A percentile compares a stretch with the other conserved stretches of the same genome.
phyloP scores from a whole-genome alignment of 2,888 invertebrate genomes.

The Machimus rusticus region DNA sequence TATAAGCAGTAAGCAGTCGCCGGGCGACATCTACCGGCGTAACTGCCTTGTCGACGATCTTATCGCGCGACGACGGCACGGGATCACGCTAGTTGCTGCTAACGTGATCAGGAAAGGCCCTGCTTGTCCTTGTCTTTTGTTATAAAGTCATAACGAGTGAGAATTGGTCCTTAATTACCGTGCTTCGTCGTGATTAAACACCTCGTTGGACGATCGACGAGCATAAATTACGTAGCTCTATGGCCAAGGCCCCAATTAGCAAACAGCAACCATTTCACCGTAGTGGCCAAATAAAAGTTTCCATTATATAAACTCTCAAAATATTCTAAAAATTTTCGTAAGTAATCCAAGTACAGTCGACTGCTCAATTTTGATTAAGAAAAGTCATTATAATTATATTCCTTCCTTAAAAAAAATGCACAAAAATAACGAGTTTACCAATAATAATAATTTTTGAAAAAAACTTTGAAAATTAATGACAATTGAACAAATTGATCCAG shows the following conservation, averaged over 20 bases:
- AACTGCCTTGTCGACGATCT: slow-evolving; percentile 8
- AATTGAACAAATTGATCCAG: no score
- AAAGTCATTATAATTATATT: no score
- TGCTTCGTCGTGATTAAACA: slow-evolving; percentile 22
- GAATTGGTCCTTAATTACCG: slow-evolving; percentile 32
- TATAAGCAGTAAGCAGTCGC: background rate
- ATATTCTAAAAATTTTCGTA: background rate
- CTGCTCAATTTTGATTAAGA: no score
- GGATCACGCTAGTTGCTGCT: background rate
- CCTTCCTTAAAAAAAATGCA: no score
- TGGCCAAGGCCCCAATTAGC: background rate
- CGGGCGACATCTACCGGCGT: slow-evolving; percentile 13
- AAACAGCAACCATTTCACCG: background rate
- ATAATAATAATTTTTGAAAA: no score
- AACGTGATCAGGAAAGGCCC: background rate
- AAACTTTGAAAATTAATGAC: no score
- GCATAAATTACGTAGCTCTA: slow-evolving; percentile 22
- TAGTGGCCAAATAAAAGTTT: background rate
- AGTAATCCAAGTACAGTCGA: no score
- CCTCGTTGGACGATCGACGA: background rate
- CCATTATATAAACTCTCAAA: background rate
- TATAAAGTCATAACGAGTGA: slow-evolving; percentile 27
- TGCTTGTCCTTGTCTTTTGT: background rate
- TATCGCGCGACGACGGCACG: background rate
- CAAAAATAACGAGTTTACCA: no score